Evolutionary conservation across 2,113 vertebrate genomes (phyloP).

Genomic region (Neoarius graeffei): DNA sequence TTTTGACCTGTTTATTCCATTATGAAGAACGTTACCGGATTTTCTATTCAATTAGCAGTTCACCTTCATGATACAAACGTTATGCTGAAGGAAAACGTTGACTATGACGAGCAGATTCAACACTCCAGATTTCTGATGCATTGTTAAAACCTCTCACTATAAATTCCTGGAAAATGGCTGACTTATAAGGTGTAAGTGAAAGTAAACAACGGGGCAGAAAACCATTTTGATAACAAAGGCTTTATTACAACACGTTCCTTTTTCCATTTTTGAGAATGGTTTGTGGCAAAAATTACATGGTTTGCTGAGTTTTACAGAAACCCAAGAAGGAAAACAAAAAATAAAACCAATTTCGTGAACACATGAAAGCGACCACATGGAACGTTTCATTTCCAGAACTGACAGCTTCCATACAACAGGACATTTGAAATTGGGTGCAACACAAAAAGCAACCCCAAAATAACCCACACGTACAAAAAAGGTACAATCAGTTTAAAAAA

Average conservation of each 20-base stretch:
- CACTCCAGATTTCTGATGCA: neutral
- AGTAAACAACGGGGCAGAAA: constrained; percentile 17
- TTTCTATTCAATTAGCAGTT: neutral
- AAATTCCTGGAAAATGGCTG: neutral
- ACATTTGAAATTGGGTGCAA: constrained; percentile 58
- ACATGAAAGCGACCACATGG: constrained; percentile 63
- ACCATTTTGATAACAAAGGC: constrained; percentile 70
- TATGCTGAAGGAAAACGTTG: neutral
- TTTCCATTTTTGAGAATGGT: constrained; percentile 73
- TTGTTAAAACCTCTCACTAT: neutral
- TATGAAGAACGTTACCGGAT: neutral
- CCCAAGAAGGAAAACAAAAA: constrained; percentile 30
- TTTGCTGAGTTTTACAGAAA: constrained; percentile 67
- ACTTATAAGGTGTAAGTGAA: neutral
- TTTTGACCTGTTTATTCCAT: neutral
- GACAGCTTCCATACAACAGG: constrained; percentile 53
- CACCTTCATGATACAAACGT: neutral
- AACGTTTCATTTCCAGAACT: constrained; percentile 52
- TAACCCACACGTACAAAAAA: constrained; percentile 51
- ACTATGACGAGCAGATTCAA: neutral
- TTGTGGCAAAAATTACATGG: constrained; percentile 71
- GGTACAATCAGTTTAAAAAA: constrained; percentile 54
- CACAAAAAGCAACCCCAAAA: constrained; percentile 54
- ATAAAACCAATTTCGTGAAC: constrained; percentile 57
- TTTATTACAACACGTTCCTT: constrained; percentile 77